A percentile compares a stretch with the other conserved stretches of the same genome.
Conservation (phyloP, 2,113 vertebrate species). For the Macaca nemestrina region DNA sequence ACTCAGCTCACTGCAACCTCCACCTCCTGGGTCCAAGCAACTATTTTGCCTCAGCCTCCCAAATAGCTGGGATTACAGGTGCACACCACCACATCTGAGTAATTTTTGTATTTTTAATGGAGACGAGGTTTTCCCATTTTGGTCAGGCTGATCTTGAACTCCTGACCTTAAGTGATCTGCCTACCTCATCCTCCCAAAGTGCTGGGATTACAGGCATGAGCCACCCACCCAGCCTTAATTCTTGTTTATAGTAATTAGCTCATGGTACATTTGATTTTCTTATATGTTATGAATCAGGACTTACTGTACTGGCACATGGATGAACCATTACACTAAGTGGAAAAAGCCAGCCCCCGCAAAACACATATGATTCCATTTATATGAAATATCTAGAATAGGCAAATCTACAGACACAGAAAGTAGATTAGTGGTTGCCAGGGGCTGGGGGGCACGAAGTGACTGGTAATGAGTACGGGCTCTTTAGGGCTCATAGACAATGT, state of each 20-base stretch:
- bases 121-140: neutral
- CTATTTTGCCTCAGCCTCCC: neutral
- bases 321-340: neutral
- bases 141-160: neutral
- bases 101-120: neutral
- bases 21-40: neutral
- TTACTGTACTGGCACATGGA: fast-evolving
- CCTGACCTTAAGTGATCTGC: neutral
- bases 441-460: neutral
- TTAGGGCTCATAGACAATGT: neutral
- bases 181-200: neutral
- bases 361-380: neutral
- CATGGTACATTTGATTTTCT: neutral
- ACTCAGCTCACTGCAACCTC: neutral
- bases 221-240: neutral
- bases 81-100: neutral
- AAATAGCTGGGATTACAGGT: neutral
- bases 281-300: neutral
- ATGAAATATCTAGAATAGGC: neutral
- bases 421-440: neutral
- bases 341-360: neutral
- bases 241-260: neutral
- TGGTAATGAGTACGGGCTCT: neutral
- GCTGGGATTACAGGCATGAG: neutral
- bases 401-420: neutral